A percentile compares a stretch with the other conserved stretches of the same genome.
Evolutionary conservation across 2,888 invertebrate genomes (phyloP).

Genomic region (Antheraea assamensis): DNA sequence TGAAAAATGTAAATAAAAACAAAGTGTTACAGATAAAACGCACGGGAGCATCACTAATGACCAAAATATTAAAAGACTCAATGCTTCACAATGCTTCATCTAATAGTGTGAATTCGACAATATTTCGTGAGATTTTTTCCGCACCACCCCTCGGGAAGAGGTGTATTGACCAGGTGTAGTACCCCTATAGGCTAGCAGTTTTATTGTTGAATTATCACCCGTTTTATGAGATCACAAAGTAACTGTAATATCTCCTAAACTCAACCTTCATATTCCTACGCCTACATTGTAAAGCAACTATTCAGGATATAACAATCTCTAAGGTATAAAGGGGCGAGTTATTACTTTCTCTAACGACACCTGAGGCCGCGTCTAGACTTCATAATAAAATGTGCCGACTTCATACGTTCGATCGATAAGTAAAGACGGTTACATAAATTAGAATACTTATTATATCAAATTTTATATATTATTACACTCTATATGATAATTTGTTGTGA

Average conservation of each 20-base stretch:
- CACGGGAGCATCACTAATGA: too few relatives aligned
- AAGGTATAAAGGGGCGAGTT: constrained; percentile 15
- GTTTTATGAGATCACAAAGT: neutral
- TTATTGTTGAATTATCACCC: neutral
- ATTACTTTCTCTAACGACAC: constrained; percentile 25
- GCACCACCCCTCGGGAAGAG: too few relatives aligned
- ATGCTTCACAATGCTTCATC: too few relatives aligned
- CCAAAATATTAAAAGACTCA: too few relatives aligned
- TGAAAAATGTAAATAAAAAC: too few relatives aligned
- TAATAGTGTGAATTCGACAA: too few relatives aligned
- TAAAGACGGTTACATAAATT: constrained; percentile 20
- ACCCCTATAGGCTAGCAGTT: too few relatives aligned
- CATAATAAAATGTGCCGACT: constrained; percentile 23
- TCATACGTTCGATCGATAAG: constrained; percentile 36
- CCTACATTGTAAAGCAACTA: constrained; percentile 7
- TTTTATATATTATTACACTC: too few relatives aligned
- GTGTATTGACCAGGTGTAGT: too few relatives aligned
- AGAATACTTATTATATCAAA: neutral
- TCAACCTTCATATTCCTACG: neutral
- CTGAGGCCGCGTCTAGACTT: constrained; percentile 34
- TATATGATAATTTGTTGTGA: too few relatives aligned
- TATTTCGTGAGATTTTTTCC: too few relatives aligned
- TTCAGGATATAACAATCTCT: neutral
- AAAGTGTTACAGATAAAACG: too few relatives aligned
- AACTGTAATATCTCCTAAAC: neutral